Evolutionary conservation across 2,888 invertebrate species (phyloP).

Genomic region (Heliconius hortense): DNA sequence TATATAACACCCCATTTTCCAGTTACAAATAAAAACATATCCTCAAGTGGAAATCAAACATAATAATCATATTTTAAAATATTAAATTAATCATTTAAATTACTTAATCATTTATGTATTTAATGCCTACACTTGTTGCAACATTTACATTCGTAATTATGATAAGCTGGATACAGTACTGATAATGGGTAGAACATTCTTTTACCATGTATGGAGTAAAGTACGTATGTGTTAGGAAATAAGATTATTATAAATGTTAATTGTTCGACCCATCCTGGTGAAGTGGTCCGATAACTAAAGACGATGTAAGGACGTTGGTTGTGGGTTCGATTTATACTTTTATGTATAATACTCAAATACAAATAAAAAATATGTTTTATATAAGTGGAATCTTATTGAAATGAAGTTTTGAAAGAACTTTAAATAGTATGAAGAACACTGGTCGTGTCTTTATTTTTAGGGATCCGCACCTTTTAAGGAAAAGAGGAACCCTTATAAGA

Average conservation of each 20-base stretch:
- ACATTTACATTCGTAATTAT: not conserved
- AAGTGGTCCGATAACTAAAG: not conserved
- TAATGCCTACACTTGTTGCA: not conserved
- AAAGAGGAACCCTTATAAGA: too few relatives aligned
- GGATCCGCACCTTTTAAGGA: too few relatives aligned
- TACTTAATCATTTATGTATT: not conserved
- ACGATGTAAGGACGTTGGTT: not conserved
- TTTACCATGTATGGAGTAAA: not conserved
- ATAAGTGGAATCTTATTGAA: too few relatives aligned
- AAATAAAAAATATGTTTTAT: too few relatives aligned
- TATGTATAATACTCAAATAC: too few relatives aligned
- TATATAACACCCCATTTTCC: too few relatives aligned
- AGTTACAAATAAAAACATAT: not conserved
- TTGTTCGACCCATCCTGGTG: not conserved
- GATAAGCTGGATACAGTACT: slow-evolving; percentile 4
- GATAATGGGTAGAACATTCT: not conserved
- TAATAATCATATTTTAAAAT: not conserved
- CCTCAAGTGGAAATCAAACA: not conserved
- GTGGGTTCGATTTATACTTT: not conserved
- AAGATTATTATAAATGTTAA: not conserved
- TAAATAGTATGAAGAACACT: too few relatives aligned
- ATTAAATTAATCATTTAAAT: not conserved
- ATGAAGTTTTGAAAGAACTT: too few relatives aligned
- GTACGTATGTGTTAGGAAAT: not conserved
- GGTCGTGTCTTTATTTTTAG: too few relatives aligned